Conservation (phyloP, 2,113 vertebrate genomes). For the Calonectris borealis region DNA sequence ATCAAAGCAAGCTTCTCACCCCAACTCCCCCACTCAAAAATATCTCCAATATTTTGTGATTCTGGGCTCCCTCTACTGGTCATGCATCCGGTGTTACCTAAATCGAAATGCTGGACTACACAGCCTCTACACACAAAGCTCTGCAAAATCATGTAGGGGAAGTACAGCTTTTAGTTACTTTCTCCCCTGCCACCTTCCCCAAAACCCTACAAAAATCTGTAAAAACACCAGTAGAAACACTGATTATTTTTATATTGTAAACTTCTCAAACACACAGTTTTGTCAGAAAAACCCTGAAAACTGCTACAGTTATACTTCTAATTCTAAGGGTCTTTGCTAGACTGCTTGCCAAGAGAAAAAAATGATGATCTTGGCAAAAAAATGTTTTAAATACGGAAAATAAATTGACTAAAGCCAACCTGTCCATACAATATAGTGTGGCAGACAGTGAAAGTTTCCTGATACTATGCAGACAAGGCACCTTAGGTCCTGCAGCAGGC, state of each 20-base stretch:
- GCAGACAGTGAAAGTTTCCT: not conserved
- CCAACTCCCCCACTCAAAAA: not conserved
- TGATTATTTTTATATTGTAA: not conserved
- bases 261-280: not conserved
- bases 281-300: not conserved
- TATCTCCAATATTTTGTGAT: not conserved
- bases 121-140: not conserved
- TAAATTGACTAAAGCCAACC: not conserved
- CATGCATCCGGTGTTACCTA: not conserved
- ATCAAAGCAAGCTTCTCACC: not conserved
- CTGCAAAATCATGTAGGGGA: not conserved
- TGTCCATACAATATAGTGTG: not conserved
- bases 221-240: not conserved
- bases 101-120: not conserved
- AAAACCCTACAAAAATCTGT: not conserved
- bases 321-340: not conserved
- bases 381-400: slow-evolving; percentile 4
- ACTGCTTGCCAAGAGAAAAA: not conserved
- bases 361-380: not conserved
- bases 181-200: not conserved
- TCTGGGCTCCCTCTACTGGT: slow-evolving; percentile 64
- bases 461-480: not conserved
- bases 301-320: not conserved
- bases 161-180: not conserved
- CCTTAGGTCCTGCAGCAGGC: not conserved